Evolutionary conservation across 2,888 invertebrate genomes (phyloP).

Genomic region (Drosophila buzzatii): DNA sequence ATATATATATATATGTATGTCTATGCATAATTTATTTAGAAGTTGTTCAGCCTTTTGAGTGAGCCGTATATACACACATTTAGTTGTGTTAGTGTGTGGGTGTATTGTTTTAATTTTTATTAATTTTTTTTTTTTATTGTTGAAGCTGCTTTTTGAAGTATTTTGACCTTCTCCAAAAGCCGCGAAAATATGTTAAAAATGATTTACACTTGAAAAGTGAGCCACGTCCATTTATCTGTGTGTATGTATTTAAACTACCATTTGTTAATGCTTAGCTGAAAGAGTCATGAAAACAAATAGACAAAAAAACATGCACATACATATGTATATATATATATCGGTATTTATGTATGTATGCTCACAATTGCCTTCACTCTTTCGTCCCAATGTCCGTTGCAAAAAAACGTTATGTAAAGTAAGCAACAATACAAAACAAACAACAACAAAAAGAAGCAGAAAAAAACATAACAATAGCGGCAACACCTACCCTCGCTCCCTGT

Average conservation of each 20-base stretch:
- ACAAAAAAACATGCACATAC: constrained; percentile 27
- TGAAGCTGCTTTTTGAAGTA: constrained; percentile 42
- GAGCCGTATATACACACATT: neutral
- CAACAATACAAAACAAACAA: constrained; percentile 12
- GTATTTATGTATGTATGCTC: neutral
- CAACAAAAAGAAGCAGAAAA: constrained; percentile 5
- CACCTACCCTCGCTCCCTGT: neutral
- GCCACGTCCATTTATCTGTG: constrained; percentile 28
- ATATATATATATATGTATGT: neutral
- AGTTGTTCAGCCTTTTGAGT: constrained; percentile 21
- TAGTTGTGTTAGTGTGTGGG: constrained; percentile 34
- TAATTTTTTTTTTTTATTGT: constrained; percentile 21
- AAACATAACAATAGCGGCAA: constrained; percentile 37
- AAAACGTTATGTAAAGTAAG: constrained; percentile 51
- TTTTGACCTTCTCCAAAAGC: constrained; percentile 69
- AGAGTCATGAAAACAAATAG: constrained; percentile 18
- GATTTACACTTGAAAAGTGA: constrained; percentile 64
- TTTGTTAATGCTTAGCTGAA: constrained; percentile 36
- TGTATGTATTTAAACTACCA: constrained; percentile 20
- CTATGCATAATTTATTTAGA: constrained; percentile 33
- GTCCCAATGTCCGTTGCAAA: constrained; percentile 30
- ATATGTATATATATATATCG: constrained; percentile 10
- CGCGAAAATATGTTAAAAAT: constrained; percentile 63
- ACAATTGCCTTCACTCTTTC: constrained; percentile 29
- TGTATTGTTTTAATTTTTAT: constrained; percentile 39